These are phyloP conservation scores for Pristionchus exspectatus DNA, from an alignment of 2,888 invertebrate genomes.

Conservation along the genomic window DNA sequence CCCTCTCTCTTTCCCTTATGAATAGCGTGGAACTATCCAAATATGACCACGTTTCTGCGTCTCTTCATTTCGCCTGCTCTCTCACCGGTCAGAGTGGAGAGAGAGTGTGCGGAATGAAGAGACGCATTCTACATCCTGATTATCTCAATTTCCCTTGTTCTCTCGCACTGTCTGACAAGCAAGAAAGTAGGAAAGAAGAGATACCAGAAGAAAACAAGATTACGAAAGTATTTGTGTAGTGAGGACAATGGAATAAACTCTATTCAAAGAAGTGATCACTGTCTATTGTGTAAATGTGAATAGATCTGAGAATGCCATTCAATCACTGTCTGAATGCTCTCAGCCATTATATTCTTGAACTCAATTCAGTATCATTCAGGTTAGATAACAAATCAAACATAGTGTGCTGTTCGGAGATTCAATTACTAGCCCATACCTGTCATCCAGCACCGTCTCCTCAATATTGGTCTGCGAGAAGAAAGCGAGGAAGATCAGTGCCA, in stretches of 20 bases:
- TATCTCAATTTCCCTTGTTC: neutral
- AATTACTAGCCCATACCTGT: slow-evolving; percentile 15
- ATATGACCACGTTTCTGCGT: neutral
- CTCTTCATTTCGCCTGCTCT: neutral
- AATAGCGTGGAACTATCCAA: neutral
- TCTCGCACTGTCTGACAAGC: neutral
- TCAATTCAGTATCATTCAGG: no score
- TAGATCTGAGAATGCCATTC: no score
- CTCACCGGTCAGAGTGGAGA: neutral
- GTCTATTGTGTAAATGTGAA: no score
- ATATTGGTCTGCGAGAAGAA: slow-evolving; percentile 58
- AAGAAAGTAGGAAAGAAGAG: neutral
- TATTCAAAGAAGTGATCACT: neutral
- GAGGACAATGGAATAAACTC: neutral
- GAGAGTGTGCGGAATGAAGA: no score
- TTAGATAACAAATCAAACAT: no score
- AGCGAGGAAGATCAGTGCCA: slow-evolving; percentile 34
- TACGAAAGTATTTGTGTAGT: neutral
- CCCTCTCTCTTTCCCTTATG: neutral
- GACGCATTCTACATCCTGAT: neutral
- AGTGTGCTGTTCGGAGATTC: neutral
- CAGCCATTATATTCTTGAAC: no score
- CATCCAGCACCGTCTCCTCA: slow-evolving; percentile 59
- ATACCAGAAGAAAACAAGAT: neutral
- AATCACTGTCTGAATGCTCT: no score